Evolutionary conservation across 1,140 invertebrate genomes (phyloP).

Genomic region (Diachasma alloeum): DNA sequence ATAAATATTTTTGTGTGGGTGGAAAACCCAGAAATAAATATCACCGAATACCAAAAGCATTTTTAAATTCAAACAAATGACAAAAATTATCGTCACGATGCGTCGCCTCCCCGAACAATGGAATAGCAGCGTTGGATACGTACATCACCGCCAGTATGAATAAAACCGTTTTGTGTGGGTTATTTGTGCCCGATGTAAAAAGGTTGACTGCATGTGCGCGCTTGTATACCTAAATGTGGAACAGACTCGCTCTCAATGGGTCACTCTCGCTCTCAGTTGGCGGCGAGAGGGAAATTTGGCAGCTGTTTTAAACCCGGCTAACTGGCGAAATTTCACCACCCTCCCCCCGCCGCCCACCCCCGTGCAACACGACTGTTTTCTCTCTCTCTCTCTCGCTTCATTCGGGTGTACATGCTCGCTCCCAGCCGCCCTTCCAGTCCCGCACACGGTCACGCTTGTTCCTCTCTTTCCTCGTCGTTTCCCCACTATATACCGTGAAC

Average conservation of each 20-base stretch:
- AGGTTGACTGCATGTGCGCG: background rate
- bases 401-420: slow-evolving; percentile 3
- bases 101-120: no score
- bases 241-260: slow-evolving; percentile 63
- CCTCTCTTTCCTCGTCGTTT: background rate
- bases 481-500: background rate
- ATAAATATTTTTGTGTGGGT: no score
- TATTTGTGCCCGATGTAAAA: background rate
- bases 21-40: no score
- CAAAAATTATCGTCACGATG: no score
- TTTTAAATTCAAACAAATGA: no score
- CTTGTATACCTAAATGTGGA: slow-evolving; percentile 42
- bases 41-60: no score
- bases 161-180: background rate
- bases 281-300: slow-evolving; percentile 64
- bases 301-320: slow-evolving; percentile 62
- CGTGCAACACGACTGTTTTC: background rate
- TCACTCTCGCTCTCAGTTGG: slow-evolving; percentile 60
- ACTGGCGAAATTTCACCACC: slow-evolving; percentile 53
- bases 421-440: slow-evolving; percentile 7
- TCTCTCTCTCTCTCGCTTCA: background rate
- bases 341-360: background rate
- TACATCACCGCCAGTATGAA: background rate
- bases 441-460: slow-evolving; percentile 27
- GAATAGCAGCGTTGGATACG: background rate